Evolutionary conservation across 2,888 invertebrate genomes (phyloP).

Genomic region (Brachyptera risi): DNA sequence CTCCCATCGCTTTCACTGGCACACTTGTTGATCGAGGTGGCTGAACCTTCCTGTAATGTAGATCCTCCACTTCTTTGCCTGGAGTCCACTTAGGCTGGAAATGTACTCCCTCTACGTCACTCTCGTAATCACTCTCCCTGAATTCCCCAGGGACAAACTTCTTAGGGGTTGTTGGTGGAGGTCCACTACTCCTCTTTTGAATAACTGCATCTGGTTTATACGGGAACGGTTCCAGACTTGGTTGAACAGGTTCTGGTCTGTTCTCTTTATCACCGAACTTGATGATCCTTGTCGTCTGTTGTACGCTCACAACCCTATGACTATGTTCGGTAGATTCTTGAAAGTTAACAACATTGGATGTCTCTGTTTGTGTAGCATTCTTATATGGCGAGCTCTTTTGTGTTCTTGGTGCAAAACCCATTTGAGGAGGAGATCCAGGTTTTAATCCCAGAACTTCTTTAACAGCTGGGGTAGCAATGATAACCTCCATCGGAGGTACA

Average conservation of each 20-base stretch:
- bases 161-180: conserved; percentile 52
- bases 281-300: conserved; percentile 65
- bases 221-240: conserved; percentile 47
- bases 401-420: conserved; percentile 54
- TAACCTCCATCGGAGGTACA: conserved; percentile 35
- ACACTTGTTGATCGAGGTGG: conserved; percentile 56
- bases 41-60: conserved; percentile 58
- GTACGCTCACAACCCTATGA: conserved; percentile 57
- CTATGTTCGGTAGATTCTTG: conserved; percentile 64
- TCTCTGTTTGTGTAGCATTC: conserved; percentile 61
- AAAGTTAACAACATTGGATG: conserved; percentile 65
- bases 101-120: conserved; percentile 57
- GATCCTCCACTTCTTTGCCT: conserved; percentile 53
- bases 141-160: conserved; percentile 63
- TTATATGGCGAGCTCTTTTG: conserved; percentile 55
- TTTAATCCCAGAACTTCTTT: conserved; percentile 44
- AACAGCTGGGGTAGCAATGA: conserved; percentile 42
- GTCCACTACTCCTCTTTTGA: conserved; percentile 42
- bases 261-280: conserved; percentile 55
- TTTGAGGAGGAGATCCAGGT: conserved; percentile 56
- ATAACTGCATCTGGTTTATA: conserved; percentile 46
- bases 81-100: conserved; percentile 64
- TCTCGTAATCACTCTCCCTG: conserved; percentile 65
- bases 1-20: conserved; percentile 42
- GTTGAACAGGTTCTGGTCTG: conserved; percentile 25